Evolutionary conservation across 2,113 vertebrate species (phyloP).

Genomic region (Shinisaurus crocodilurus): DNA sequence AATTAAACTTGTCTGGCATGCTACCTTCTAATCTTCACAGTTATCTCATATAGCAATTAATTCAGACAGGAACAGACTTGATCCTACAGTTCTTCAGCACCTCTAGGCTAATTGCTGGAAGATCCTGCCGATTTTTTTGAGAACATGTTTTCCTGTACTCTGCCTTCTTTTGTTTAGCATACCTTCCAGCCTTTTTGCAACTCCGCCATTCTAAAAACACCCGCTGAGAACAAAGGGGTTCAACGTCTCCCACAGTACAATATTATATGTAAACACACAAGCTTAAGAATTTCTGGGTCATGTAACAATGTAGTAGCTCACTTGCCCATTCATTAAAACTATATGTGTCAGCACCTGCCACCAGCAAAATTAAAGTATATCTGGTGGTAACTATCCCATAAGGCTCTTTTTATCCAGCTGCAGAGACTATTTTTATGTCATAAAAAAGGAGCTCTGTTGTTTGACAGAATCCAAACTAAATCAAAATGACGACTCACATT

Average conservation of each 20-base stretch:
- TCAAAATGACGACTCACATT: not conserved
- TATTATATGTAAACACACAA: constrained; percentile 32
- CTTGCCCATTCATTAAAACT: constrained; percentile 60
- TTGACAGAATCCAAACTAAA: constrained; percentile 20
- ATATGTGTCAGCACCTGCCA: constrained; percentile 51
- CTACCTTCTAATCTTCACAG: constrained; percentile 48
- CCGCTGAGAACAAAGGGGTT: constrained; percentile 25
- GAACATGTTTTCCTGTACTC: constrained; percentile 14
- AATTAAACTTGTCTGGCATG: constrained; percentile 65
- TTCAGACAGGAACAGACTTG: constrained; percentile 69
- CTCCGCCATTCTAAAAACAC: constrained; percentile 37
- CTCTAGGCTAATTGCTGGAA: constrained; percentile 36
- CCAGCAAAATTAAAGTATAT: constrained; percentile 53
- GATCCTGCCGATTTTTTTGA: constrained; percentile 25
- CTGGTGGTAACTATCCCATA: constrained; percentile 47
- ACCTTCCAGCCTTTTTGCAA: constrained; percentile 23
- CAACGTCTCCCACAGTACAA: constrained; percentile 37
- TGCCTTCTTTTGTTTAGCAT: constrained; percentile 32
- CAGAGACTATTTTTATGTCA: constrained; percentile 23
- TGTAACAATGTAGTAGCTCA: constrained; percentile 16
- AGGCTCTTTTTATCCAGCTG: constrained; percentile 27
- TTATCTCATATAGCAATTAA: constrained; percentile 70
- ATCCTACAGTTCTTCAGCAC: constrained; percentile 57
- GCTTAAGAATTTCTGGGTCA: not conserved
- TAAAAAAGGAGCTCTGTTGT: not conserved